These are phyloP conservation scores for Drosophila pachea DNA, from an alignment of 1,140 invertebrate genomes.

Conservation along the genomic window DNA sequence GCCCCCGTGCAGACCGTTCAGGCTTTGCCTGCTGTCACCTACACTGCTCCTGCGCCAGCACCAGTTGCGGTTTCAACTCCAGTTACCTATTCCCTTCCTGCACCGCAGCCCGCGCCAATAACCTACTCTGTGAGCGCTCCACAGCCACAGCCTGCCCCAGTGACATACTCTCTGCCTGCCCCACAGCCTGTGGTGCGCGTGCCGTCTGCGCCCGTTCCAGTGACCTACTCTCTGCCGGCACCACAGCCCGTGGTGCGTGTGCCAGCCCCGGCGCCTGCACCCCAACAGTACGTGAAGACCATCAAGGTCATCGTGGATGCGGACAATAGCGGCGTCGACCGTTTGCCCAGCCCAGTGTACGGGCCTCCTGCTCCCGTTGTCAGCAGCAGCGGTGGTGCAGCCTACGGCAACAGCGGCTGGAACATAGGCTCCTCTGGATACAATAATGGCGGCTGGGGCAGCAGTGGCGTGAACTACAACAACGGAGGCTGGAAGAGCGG, in stretches of 20 bases:
- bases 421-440: not conserved
- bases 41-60: conserved; percentile 39
- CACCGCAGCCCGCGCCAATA: conserved; percentile 13
- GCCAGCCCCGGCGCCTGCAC: conserved; percentile 33
- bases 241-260: conserved; percentile 30
- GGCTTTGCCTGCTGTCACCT: conserved; percentile 34
- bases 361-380: conserved; percentile 54
- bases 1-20: conserved; percentile 11
- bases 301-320: conserved; percentile 70
- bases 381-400: conserved; percentile 17
- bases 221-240: conserved; percentile 32
- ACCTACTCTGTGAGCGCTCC: conserved; percentile 30
- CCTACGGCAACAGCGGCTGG: conserved; percentile 23
- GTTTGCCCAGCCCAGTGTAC: conserved; percentile 51
- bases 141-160: conserved; percentile 28
- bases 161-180: conserved; percentile 36
- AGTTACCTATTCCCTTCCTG: conserved; percentile 28
- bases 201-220: conserved; percentile 20
- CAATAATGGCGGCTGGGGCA: conserved; percentile 25
- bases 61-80: conserved; percentile 10
- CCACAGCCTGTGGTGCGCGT: conserved; percentile 31
- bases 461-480: conserved; percentile 18
- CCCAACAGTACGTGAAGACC: conserved; percentile 64
- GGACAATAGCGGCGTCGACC: conserved; percentile 23
- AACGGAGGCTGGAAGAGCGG: conserved; percentile 62